Evolutionary conservation across 1,140 invertebrate genomes (phyloP).

Genomic region (Cydia amplana): DNA sequence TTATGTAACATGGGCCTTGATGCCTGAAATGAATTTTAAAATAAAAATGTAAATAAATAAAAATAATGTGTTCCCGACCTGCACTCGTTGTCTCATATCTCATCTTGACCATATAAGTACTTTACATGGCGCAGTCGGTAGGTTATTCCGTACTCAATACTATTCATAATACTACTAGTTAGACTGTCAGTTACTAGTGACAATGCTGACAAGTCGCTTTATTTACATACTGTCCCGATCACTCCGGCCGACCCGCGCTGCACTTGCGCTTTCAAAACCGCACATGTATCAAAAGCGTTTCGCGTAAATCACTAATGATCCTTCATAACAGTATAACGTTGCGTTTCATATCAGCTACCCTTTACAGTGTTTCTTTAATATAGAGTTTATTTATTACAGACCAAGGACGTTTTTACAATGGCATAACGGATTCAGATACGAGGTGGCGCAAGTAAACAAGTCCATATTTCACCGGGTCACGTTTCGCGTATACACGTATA

Average conservation of each 20-base stretch:
- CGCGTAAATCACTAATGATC: constrained; percentile 67
- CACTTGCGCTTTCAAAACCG: constrained; percentile 25
- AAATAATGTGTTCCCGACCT: too few species aligned
- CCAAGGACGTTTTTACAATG: background rate
- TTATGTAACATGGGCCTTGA: too few species aligned
- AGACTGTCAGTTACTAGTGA: too few species aligned
- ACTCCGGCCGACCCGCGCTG: background rate
- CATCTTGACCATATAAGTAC: too few species aligned
- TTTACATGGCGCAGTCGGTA: too few species aligned
- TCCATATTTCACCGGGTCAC: constrained; percentile 57
- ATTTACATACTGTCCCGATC: background rate
- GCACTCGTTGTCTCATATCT: too few species aligned
- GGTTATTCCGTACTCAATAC: too few species aligned
- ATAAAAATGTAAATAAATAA: too few species aligned
- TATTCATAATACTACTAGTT: background rate
- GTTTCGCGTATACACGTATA: constrained; percentile 51
- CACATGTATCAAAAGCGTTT: constrained; percentile 55
- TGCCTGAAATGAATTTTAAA: too few species aligned
- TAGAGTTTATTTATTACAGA: background rate
- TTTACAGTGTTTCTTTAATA: background rate
- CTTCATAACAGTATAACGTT: constrained; percentile 51
- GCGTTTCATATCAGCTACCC: constrained; percentile 6
- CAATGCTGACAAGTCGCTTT: background rate
- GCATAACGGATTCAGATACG: background rate
- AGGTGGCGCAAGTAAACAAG: constrained; percentile 36